Evolutionary conservation across 2,113 vertebrate genomes (phyloP).

Genomic region (Protobothrops mucrosquamatus): DNA sequence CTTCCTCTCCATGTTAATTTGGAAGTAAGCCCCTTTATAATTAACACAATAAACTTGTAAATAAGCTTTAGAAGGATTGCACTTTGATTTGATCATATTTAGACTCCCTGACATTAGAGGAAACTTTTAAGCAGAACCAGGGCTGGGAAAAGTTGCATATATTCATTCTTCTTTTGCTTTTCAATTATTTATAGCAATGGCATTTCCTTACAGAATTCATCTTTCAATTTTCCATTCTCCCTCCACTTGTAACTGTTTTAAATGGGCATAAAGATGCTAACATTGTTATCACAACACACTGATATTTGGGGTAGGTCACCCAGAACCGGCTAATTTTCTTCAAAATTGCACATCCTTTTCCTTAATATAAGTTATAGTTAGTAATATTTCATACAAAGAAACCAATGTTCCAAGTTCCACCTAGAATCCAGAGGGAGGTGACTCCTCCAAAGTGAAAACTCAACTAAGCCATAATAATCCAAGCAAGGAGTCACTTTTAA

Average conservation of each 20-base stretch:
- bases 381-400: too few species aligned
- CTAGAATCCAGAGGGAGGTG: not conserved
- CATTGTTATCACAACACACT: not conserved
- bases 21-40: not conserved
- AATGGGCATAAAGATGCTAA: not conserved
- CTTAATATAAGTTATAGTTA: not conserved
- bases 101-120: not conserved
- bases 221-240: not conserved
- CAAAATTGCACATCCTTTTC: not conserved
- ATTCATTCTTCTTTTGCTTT: not conserved
- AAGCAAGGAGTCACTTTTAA: not conserved
- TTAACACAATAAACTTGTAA: not conserved
- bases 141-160: not conserved
- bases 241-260: not conserved
- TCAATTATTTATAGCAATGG: not conserved
- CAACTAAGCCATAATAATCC: not conserved
- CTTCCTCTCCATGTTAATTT: not conserved
- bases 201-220: not conserved
- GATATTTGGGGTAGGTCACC: not conserved
- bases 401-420: too few species aligned
- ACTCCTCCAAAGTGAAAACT: not conserved
- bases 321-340: not conserved
- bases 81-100: not conserved
- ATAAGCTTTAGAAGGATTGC: not conserved
- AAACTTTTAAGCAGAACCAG: not conserved